These are phyloP conservation scores for Oceanodroma tethys DNA, from an alignment of 2,113 vertebrate species.

Conservation along the genomic window DNA sequence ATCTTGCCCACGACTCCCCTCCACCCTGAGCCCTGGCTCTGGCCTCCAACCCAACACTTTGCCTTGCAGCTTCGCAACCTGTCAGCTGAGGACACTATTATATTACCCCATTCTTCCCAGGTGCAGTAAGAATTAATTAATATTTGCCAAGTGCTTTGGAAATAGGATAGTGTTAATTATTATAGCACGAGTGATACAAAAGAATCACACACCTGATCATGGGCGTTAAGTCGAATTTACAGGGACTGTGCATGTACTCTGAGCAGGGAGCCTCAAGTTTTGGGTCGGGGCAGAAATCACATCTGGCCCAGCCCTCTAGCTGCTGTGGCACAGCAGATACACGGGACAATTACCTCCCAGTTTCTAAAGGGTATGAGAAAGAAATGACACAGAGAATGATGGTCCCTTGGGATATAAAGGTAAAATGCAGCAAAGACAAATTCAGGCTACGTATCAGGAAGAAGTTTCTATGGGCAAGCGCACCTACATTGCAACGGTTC, in stretches of 20 bases:
- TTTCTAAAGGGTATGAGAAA: neutral
- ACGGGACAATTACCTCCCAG: neutral
- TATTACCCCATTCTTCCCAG: neutral
- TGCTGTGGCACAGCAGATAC: fast-evolving
- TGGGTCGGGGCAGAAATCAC: neutral
- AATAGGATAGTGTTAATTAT: neutral
- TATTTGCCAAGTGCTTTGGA: neutral
- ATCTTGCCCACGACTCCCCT: neutral
- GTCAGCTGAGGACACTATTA: neutral
- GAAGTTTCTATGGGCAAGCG: neutral
- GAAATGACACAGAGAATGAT: neutral
- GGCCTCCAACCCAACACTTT: neutral
- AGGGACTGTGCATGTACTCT: neutral
- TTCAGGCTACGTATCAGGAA: neutral
- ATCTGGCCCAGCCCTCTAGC: neutral
- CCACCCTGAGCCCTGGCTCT: neutral
- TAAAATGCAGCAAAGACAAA: neutral
- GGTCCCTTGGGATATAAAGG: neutral
- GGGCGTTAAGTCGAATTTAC: neutral
- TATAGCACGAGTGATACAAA: neutral
- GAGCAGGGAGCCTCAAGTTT: neutral
- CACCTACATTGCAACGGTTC: neutral
- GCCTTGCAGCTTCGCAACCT: neutral
- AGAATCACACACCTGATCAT: neutral
- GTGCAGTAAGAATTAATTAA: neutral